Evolutionary conservation across 2,113 vertebrate genomes (phyloP), one percentile per base, ranked within the genome.

Genomic region (Nannospalax galili): DNA sequence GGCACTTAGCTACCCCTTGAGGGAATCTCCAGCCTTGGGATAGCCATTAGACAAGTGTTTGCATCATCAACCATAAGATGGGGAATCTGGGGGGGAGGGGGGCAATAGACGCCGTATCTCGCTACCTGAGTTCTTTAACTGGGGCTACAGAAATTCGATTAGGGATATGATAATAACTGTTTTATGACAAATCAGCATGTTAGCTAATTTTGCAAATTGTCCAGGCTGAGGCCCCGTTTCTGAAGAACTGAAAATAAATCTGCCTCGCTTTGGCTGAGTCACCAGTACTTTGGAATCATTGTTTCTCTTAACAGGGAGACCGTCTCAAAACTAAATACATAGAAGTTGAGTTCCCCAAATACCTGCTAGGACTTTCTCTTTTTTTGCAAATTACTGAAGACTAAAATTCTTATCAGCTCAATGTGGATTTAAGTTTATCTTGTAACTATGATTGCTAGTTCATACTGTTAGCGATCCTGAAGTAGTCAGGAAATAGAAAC

Each of bases 361-460:
- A 95, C 95, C 11, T 86, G 32, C 15, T 65, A 26, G 32, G 74
- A 85, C 75, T 19, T 74, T 26, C 20, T 37, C 20, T 58, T 42
- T 60, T 80, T 70, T 72, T 77, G 74, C 78, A 28, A 85, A 20
- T 84, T 90, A 73, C 26, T 85, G 40, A 94, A 89, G 32, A 92
- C 22, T 75, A 65, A 58, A 67, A 64, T 37, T 79, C 93, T 58
- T 75, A 52, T 56, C 60, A 58, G 16, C 12, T 26, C 48, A 84
- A 11, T 84, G 70, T 24, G 28, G 19, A 82, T 73, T 92, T 87
- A 74, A 88, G 87, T 32, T 32, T 40, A 81, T 75, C 40, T 75
- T 24, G 73, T 56, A 48, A 79, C 11, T 80, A 69, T 69, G 37
- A 45, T 22, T 64, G n/a, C 8, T 91, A 73, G 69, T 94, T 95